Evolutionary conservation across 2,113 vertebrate species (phyloP), one percentile per base, ranked within the genome.

Genomic region (Callaeas wilsoni): DNA sequence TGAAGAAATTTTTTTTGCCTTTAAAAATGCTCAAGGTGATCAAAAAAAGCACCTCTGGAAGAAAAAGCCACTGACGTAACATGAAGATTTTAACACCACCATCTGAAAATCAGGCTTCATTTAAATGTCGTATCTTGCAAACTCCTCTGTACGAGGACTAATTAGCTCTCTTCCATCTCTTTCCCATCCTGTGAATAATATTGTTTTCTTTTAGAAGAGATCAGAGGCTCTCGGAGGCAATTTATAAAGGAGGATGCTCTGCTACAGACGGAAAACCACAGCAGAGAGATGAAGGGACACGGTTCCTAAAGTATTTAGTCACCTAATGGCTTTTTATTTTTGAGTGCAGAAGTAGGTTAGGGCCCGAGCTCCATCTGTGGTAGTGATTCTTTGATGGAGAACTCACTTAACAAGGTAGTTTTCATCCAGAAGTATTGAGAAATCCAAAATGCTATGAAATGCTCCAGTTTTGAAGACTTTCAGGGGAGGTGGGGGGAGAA

Each of bases 211-310:
- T 92, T 50, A 90, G 94, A 91, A 80, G 50, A 95, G 88, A 87
- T 94, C 95, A 92, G 90, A 96, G 95, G 90, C 88, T 96, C 96
- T 96, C 22, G 3, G 80, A 95, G 84, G 90, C 86, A 96, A 90
- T 96, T 96, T 95, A 53, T 95, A 89, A 91, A 91, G 91, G 53
- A 83, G 70, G 81, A 85, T 94, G 67, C 81, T 94, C 46, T 67
- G 82, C 82, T 73, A 7, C 74, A 95, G 70, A 80, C 2, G 0
- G 33, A 67, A 75, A 92, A 63, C 85, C 86, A 63, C 90, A 92
- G 93, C 22, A 3, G n/a, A 50, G 89, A 96, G 94, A 94, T 82
- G 84, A 93, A 96, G 91, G 93, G 93, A 87, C 3, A 12, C 29
- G 12, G 84, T 33, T 97, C 91, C 89, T 91, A 27, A 95, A 89